A percentile compares a stretch with the other conserved stretches of the same genome.
Evolutionary conservation across 2,888 invertebrate genomes (phyloP).

Genomic region (Pterostichus niger): DNA sequence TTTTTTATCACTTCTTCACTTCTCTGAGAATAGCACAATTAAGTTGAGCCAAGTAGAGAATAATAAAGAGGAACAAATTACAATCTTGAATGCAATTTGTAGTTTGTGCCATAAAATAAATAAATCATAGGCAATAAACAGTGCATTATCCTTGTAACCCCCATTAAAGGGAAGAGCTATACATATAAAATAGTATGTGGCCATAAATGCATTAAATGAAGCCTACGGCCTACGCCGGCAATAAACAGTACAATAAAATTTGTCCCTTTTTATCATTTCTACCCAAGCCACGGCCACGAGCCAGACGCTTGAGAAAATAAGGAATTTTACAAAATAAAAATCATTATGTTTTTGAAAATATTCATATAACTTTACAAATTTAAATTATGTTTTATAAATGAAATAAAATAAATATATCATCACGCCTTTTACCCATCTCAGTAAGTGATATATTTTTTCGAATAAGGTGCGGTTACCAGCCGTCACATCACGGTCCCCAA

Average conservation of each 20-base stretch:
- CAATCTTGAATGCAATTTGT: not conserved
- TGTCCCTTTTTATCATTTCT: constrained; percentile 43
- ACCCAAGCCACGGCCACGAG: not conserved
- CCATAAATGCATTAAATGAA: constrained; percentile 52
- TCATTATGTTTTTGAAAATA: no score
- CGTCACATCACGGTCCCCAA: no score
- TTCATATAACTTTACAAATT: no score
- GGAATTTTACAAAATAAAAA: no score
- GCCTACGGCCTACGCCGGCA: constrained; percentile 16
- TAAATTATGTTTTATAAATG: no score
- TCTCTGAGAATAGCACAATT: not conserved
- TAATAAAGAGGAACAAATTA: no score
- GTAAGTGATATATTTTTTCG: no score
- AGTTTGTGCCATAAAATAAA: constrained; percentile 28
- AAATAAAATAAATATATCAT: no score
- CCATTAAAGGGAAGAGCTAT: constrained; percentile 33
- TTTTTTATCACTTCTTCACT: not conserved
- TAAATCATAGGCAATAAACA: constrained; percentile 34
- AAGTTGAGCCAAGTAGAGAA: not conserved
- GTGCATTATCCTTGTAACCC: constrained; percentile 22
- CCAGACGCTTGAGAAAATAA: not conserved
- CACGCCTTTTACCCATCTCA: no score
- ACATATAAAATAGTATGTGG: constrained; percentile 41
- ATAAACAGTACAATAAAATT: constrained; percentile 38
- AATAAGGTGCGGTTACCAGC: no score